These are phyloP conservation scores for Anthoscopus minutus DNA, from an alignment of 2,113 vertebrate genomes.

Conservation along the genomic window DNA sequence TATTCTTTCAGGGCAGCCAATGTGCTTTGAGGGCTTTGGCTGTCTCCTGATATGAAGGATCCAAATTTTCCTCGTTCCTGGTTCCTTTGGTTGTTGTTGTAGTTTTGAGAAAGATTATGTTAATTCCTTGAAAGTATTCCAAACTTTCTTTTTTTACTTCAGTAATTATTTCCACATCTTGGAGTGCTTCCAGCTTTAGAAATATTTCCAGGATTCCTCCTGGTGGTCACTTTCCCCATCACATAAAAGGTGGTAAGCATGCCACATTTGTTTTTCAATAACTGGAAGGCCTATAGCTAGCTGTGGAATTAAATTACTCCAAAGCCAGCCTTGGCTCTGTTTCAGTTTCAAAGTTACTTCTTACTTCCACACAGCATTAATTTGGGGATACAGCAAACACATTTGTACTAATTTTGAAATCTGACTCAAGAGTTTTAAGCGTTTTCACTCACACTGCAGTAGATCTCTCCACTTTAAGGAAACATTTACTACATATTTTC, in stretches of 20 bases:
- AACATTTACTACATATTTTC: not conserved
- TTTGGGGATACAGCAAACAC: conserved; percentile 29
- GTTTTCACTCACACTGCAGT: conserved; percentile 8
- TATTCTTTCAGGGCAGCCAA: conserved; percentile 15
- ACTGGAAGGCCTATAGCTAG: not conserved
- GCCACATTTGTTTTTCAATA: not conserved
- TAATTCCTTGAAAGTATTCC: conserved; percentile 1
- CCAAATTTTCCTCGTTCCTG: not conserved
- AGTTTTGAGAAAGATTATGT: conserved; percentile 32
- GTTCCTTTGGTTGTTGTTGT: not conserved
- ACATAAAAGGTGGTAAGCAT: not conserved
- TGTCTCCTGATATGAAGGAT: not conserved
- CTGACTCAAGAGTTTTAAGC: conserved; percentile 11
- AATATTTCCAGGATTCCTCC: not conserved
- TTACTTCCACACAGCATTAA: conserved; percentile 31
- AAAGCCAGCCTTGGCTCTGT: conserved; percentile 21
- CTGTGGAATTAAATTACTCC: not conserved
- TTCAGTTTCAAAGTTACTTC: conserved; percentile 49
- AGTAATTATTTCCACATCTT: conserved; percentile 6
- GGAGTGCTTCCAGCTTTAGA: not conserved
- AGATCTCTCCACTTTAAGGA: not conserved
- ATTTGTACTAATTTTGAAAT: conserved; percentile 54
- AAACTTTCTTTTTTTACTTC: not conserved
- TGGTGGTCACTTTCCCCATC: not conserved
- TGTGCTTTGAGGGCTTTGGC: conserved; percentile 28